Evolutionary conservation across 1,140 invertebrate genomes (phyloP), one percentile per base, ranked within the genome.

Genomic region (Ceratina calcarata): DNA sequence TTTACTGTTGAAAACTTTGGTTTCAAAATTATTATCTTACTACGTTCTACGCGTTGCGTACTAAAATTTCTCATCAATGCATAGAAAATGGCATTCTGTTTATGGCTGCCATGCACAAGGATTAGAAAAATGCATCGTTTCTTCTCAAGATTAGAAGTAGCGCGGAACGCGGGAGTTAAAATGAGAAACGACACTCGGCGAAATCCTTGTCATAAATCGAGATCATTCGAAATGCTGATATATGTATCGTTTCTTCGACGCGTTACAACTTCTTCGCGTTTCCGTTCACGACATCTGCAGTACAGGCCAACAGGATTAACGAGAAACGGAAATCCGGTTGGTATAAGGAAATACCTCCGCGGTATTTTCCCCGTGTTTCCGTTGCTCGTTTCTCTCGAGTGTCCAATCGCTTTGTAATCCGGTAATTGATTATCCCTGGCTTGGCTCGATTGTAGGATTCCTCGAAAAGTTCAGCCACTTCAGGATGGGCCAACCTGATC

Each of bases 321-420:
- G 62, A 75, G 72, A 20, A 57, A 75, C 32, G 72, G 72, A 57
- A 57, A 66, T 66, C 49, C 72, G 72, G 18, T 0, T 10, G 45
- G 60, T 37, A 37, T 45, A 66, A 75, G 72, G 61, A 37, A 73
- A 74, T 57, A 20, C 51, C 51, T 10, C 37, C 51, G 27, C 20
- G n/a, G 27, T 66, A 65, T 57, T 75, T 74, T 53, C 51, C 62
- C 16, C 58, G 24, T 32, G 58, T 62, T 72, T 27, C 60, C 45
- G 69, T 18, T 22, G 10, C 69, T 16, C 16, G 22, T 61, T 49
- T 27, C 49, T 18, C 32, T 57, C 51, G 51, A 57, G 61, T 57
- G 18, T 62, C n/a, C 27, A 32, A 66, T 62, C 49, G 51, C 27
- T 75, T 66, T 65, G 72, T 22, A 55, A 75, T 75, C 7, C 72